Evolutionary conservation across 2,888 invertebrate genomes (phyloP), one percentile per base, ranked within the genome.

Genomic region (Cybosia mesomella): DNA sequence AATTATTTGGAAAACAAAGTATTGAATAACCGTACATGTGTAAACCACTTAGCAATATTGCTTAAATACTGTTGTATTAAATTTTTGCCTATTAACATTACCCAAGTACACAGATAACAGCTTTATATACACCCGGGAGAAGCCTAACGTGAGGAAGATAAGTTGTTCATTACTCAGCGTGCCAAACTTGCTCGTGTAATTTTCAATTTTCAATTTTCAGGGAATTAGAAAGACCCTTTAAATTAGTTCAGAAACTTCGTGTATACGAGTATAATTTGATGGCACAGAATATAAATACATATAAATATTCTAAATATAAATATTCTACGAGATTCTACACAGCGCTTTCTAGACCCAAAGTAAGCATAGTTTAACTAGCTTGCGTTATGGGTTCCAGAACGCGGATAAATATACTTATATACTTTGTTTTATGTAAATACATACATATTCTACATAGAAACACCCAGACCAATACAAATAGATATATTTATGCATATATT

Each of bases 181-280:
- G 34, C 21, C n/a, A 34, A 66, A 66, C 32, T 59, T 59, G 39
- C 15, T 58, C 32, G 32, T 22, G 49, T 53, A 59, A 66, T 59
- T 66, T 66, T 58, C 65, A 59, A 66, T 59, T 66, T 66, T 58
- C 65, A 43, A 36, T 66, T 36, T 66, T 22, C 58, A 5, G 53
- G 54, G 32, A 59, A 58, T 66, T 59, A 59, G 15, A 53, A 59
- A 66, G 53, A 24, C 59, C 8, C 59, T 34, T 13, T 43, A 58
- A 66, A 59, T 59, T 66, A 58, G 53, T 49, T 34, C 13, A 24
- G 28, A 39, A 58, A 15, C 49, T 58, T 28, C 15, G 57, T 28
- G 43, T 28, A 28, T 57, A 22, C 21, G 8, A 21, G 18, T 18
- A 10, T 21, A 53, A n/a, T 11, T 43, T 43, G 49, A n/a, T 49